Base-by-base conservation (phyloP, 2,113 vertebrate species). In the Diphyllodes magnificus region DNA sequence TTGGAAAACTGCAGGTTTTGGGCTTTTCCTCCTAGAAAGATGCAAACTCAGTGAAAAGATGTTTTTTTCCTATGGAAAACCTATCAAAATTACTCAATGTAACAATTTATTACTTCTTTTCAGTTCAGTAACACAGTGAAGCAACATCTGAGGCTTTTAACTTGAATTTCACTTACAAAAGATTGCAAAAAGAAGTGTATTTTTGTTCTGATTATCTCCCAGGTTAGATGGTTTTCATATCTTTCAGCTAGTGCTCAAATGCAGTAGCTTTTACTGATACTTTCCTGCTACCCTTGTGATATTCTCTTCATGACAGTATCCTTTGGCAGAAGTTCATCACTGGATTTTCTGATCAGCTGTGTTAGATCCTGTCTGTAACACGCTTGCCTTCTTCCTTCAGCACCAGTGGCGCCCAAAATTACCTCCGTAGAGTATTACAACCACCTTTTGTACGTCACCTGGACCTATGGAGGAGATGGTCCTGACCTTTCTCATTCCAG, bases 401-500 rank as follows among this genome's bases (percentile, higher is more conserved):
- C 99, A 51, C 99, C 99, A 0, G 99, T 99, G 70, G 98, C 99
- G 15, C 99, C 99, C 15, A 98, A 99, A 95, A 99, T 99, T 91
- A 98, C 98, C 4, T 98, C 98, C 0, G 97, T 99, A 81, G 98
- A 99, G 42, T 99, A 99, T 90, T 98, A 98, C 51, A 98, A 99
- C 31, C 98, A 98, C 27, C 95, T 98, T 13, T 83, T 99, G 78
- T 98, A 98, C 0, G 65, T 99, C 73, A 98, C 98, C 69, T 99
- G 99, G 99, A 98, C 96, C 3, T 99, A 99, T 4, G 99, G 99
- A 3, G 99, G 99, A 76, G 98, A 98, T 88, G 98, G 98, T 37
- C 98, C 99, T 9, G 99, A 99, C 92, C 98, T 99, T 60, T 99
- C 99, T 2, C 99, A 99, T 95, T 99, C 99, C 65, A 98, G 99